phyloP scores from a whole-genome alignment of 2,797 vertebrate genomes.

The Sebastes trivittatus region DNA sequence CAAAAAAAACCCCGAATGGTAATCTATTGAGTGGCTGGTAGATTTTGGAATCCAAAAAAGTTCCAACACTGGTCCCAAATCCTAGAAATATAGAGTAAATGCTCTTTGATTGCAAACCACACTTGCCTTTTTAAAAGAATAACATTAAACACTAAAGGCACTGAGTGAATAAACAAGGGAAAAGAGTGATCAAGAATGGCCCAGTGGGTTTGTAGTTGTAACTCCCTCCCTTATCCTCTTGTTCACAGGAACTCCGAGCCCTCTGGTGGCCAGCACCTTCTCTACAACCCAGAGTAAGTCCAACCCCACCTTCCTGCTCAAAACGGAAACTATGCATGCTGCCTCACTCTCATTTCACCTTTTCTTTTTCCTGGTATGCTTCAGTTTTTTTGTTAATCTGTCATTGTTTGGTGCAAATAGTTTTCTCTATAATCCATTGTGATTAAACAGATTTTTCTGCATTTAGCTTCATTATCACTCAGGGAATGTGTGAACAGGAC shows the following conservation, averaged over 20 bases:
- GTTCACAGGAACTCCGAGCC: conserved; percentile 89
- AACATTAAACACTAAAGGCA: neutral
- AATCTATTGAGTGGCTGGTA: too few species aligned
- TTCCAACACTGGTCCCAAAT: too few species aligned
- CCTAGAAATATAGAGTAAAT: neutral
- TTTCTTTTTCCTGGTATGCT: conserved; percentile 24
- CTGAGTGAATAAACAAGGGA: conserved; percentile 18
- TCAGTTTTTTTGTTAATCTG: conserved; percentile 14
- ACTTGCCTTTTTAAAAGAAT: neutral
- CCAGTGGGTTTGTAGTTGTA: conserved; percentile 9
- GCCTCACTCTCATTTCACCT: conserved; percentile 37
- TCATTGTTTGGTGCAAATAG: conserved; percentile 21
- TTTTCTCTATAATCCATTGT: conserved; percentile 18
- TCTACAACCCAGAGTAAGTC: conserved; percentile 90
- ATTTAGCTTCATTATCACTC: conserved; percentile 21
- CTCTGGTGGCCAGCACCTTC: conserved; percentile 89
- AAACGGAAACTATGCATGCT: conserved; percentile 29
- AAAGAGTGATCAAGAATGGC: neutral
- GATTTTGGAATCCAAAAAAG: neutral
- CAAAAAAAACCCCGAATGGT: too few species aligned
- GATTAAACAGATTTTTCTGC: conserved; percentile 25
- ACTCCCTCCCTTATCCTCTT: conserved; percentile 52
- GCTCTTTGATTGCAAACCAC: neutral
- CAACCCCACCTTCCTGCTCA: conserved; percentile 47
- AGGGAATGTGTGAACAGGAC: conserved; percentile 2